Evolutionary conservation across 2,888 invertebrate genomes (phyloP), one percentile per base, ranked within the genome.

Genomic region (Escarpia spicata): DNA sequence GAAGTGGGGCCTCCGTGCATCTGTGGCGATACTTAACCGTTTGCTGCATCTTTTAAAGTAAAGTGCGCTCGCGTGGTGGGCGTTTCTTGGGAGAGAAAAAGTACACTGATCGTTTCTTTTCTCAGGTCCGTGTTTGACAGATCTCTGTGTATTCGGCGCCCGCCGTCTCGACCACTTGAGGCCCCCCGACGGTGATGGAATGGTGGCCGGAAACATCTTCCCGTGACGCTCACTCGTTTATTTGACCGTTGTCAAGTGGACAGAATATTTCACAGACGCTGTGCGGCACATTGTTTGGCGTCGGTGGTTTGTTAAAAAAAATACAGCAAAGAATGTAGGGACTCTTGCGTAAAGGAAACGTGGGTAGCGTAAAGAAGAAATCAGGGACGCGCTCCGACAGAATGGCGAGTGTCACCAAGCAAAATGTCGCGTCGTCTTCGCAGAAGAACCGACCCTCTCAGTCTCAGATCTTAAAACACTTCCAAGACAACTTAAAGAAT

Each of bases 181-280:
- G 6, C 52, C 75, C 19, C 75, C 75, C 75, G n/a, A 75, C n/a
- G 2, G 26, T 75, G n/a, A 75, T 2, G n/a, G 75, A 19, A 26
- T n/a, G 75, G 19, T n/a, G 75, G 75, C 75, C 75, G 75, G 75
- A 75, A 75, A 75, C n/a, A 75, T 75, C 75, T 75, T 75, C 75
- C 75, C 75, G n/a, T 26, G 75, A 75, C 75, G 26, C 75, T 26
- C 19, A 26, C 75, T 75, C 19, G n/a, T 75, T 75, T n/a, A 75
- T 75, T 75, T 75, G 75, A 75, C 75, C 26, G n/a, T 75, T 26
- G 75, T 75, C n/a, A 26, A 75, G 75, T 75, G 19, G 75, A 26
- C 75, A 75, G 19, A 75, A 75, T 75, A 75, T 75, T 75, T 26
- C 75, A 75, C 26, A 26, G 75, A 75, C 75, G 26, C 75, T 4